A percentile compares a stretch with the other conserved stretches of the same genome.
Conservation (phyloP, 2,888 invertebrate genomes). For the Eueremaeus valkanovi region DNA sequence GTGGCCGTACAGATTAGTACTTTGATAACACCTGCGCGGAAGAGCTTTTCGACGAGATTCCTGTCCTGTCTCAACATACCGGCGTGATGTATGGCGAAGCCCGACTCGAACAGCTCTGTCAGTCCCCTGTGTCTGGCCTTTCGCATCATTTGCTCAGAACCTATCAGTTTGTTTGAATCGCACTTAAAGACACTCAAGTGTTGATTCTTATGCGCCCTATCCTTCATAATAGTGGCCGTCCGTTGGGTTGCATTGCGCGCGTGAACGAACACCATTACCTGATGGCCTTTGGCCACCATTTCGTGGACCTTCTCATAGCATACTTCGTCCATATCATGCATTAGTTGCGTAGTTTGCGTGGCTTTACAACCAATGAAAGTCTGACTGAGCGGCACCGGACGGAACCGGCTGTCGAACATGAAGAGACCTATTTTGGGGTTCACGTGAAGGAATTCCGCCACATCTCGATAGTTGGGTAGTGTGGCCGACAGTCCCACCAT, state of each 20-base stretch:
- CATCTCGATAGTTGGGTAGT: slow-evolving; percentile 94
- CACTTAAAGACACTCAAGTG: slow-evolving; percentile 57
- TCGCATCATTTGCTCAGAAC: slow-evolving; percentile 54
- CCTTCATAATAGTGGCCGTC: slow-evolving; percentile 77
- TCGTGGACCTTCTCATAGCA: slow-evolving; percentile 88
- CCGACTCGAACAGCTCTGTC: slow-evolving; percentile 74
- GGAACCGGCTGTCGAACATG: slow-evolving; percentile 86
- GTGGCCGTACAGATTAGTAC: slow-evolving; percentile 94
- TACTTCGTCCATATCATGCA: slow-evolving; percentile 79
- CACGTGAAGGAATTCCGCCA: slow-evolving; percentile 86
- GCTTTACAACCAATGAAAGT: slow-evolving; percentile 84
- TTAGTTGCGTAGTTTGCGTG: slow-evolving; percentile 59
- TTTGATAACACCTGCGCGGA: slow-evolving; percentile 78
- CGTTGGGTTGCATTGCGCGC: slow-evolving; percentile 91
- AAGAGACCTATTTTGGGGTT: slow-evolving; percentile 85
- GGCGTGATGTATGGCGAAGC: slow-evolving; percentile 93
- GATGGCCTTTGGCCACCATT: slow-evolving; percentile 83
- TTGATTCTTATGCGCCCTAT: slow-evolving; percentile 71
- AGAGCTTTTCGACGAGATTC: slow-evolving; percentile 81
- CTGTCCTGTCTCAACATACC: slow-evolving; percentile 86
- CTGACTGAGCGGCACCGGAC: slow-evolving; percentile 90
- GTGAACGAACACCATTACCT: slow-evolving; percentile 98
- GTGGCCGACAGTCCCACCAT: slow-evolving; percentile 97
- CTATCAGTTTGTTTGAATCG: slow-evolving; percentile 1
- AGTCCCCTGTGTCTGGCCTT: slow-evolving; percentile 76